Evolutionary conservation across 2,888 invertebrate species (phyloP).

Genomic region (Pristionchus mayeri): DNA sequence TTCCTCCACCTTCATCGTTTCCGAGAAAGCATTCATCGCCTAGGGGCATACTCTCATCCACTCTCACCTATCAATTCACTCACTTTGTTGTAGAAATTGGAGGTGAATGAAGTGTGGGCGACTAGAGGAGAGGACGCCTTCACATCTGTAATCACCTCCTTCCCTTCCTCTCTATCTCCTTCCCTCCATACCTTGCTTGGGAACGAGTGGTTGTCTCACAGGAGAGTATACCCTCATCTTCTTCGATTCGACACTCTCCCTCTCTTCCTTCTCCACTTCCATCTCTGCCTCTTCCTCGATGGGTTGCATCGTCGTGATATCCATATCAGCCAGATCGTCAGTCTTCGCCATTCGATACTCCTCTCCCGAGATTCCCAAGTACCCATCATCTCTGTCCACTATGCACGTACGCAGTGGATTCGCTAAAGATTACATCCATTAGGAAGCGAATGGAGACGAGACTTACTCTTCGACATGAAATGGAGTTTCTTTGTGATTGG

Average conservation of each 20-base stretch:
- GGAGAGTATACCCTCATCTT: constrained; percentile 40
- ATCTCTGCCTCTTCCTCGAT: constrained; percentile 33
- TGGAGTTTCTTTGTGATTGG: background rate
- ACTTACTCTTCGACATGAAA: constrained; percentile 4
- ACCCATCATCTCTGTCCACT: constrained; percentile 43
- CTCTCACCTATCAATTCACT: background rate
- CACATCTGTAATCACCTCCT: background rate
- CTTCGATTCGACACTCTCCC: constrained; percentile 17
- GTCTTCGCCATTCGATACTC: constrained; percentile 34
- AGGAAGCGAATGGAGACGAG: background rate
- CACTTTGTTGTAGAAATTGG: constrained; percentile 48
- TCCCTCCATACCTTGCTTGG: background rate
- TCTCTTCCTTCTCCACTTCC: constrained; percentile 2
- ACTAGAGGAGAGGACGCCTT: constrained; percentile 31
- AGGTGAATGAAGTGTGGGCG: constrained; percentile 44
- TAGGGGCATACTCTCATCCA: background rate
- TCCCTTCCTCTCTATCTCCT: background rate
- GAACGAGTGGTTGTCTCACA: background rate
- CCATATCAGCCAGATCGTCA: constrained; percentile 47
- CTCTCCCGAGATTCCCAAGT: constrained; percentile 35
- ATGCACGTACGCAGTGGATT: background rate
- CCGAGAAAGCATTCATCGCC: constrained; percentile 42
- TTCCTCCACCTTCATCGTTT: constrained; percentile 42
- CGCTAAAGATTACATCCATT: background rate
- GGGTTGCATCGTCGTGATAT: constrained; percentile 32